These are phyloP conservation scores for Galeopsomyia nigrocyanea DNA, from an alignment of 2,888 invertebrate species.

Conservation along the genomic window DNA sequence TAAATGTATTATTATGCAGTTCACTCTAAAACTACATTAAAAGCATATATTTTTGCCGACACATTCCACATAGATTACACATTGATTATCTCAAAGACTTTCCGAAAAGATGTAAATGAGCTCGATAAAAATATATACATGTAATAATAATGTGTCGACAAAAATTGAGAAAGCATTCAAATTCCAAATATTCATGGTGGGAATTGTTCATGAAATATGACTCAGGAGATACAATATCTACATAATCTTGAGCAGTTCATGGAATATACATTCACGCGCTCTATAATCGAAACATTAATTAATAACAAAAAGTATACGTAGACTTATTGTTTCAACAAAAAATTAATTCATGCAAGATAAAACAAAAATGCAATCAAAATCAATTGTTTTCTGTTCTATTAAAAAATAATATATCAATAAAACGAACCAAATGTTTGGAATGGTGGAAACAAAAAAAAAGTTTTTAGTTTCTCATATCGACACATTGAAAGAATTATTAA, in stretches of 20 bases:
- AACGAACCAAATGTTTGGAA: not conserved
- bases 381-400: not conserved
- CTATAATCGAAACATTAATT: too few relatives aligned
- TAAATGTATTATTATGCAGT: not conserved
- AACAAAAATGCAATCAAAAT: too few relatives aligned
- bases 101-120: too few relatives aligned
- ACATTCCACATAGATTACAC: not conserved
- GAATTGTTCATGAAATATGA: not conserved
- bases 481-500: slow-evolving; percentile 2
- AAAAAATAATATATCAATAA: not conserved
- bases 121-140: too few relatives aligned
- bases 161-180: slow-evolving; percentile 21
- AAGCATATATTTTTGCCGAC: not conserved
- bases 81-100: too few relatives aligned
- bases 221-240: not conserved
- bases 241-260: too few relatives aligned
- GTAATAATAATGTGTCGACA: slow-evolving; percentile 2
- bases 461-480: not conserved
- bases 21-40: slow-evolving; percentile 4
- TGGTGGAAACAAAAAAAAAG: not conserved
- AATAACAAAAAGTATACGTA: too few relatives aligned
- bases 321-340: too few relatives aligned
- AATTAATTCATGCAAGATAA: too few relatives aligned
- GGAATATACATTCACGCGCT: too few relatives aligned
- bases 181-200: slow-evolving; percentile 4